Base-by-base conservation (phyloP, 2,797 vertebrate genomes). In the Macropodus opercularis region DNA sequence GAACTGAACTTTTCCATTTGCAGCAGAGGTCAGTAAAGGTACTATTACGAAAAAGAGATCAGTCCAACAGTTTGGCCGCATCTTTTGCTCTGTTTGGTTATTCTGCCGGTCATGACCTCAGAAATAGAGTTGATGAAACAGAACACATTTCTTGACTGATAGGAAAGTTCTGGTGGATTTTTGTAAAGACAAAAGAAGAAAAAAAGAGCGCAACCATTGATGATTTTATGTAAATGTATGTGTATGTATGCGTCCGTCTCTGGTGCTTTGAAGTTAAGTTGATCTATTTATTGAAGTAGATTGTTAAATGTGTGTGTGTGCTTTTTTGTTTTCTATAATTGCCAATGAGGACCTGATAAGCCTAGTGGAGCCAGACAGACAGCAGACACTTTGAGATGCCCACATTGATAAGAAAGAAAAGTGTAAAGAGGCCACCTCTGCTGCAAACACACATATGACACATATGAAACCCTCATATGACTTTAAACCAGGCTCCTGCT, bases 281-380 rank as follows among this genome's bases (percentile, higher is more conserved):
- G 58, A 80, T 80, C 81, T 87, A 79, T 84, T 85, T 83, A 78
- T 72, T 72, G 59, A 86, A 80, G 81, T 82, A 72, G 73, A 49
- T 61, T 66, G 66, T 56, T 75, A 74, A 81, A 84, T 79, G 69
- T 77, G 48, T 52, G 61, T 68, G 36, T 57, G 43, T 23, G 31
- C 48, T 61, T 63, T 17, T 58, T 67, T 83, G 83, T 75, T 63
- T 80, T 81, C 68, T 86, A 41, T 85, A 88, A 90, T 81, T 90
- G 84, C 75, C 86, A 89, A 74, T 72, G 82, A 89, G 87, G 71
- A 86, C 43, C 87, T 89, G 91, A 92, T 93, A 91, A 92, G 90
- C 87, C 81, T 48, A 2, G 59, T 90, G 91, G 90, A 93, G 91
- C 92, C 92, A 92, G 91, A 90, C 92, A 92, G 91, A 90, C 90